Percentiles rank a stretch among this genome's conserved stretches.
These are phyloP conservation scores for Liparis tanakae DNA, from an alignment of 2,797 vertebrate genomes.

Conservation along the genomic window DNA sequence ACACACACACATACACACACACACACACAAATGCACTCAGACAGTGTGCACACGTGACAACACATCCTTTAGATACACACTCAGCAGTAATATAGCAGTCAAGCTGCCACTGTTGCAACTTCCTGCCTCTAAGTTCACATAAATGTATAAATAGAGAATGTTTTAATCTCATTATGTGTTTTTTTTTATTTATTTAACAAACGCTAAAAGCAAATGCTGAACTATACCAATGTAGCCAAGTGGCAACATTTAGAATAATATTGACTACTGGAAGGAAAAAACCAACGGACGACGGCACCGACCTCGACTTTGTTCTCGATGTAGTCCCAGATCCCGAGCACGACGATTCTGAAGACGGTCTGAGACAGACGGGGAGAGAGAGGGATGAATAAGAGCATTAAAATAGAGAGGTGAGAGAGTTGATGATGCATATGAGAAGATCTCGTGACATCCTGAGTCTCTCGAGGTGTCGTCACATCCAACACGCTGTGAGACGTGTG, in stretches of 20 bases:
- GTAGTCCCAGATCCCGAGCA: conserved; percentile 99
- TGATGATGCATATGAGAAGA: conserved; percentile 33
- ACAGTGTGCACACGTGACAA: background rate
- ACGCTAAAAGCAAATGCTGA: no score
- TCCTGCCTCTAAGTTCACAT: conserved; percentile 53
- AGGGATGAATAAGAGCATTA: conserved; percentile 41
- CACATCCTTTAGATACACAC: conserved; percentile 5
- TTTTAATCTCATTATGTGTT: background rate
- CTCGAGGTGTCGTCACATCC: conserved; percentile 50
- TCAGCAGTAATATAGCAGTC: conserved; percentile 23
- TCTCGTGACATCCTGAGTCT: conserved; percentile 42
- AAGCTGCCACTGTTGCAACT: conserved; percentile 38
- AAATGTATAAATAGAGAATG: conserved; percentile 24
- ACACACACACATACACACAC: background rate
- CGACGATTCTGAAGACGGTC: conserved; percentile 96
- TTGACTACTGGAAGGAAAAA: background rate
- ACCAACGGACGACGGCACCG: conserved; percentile 48
- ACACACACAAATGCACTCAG: background rate
- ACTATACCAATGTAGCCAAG: background rate
- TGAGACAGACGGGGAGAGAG: conserved; percentile 67
- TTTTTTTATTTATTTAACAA: background rate
- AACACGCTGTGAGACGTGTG: conserved; percentile 30
- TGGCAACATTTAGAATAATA: background rate
- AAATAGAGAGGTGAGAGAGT: conserved; percentile 40
- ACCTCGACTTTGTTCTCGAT: conserved; percentile 99